Conservation (phyloP, 2,113 vertebrate species). For the Pygoscelis antarcticus region DNA sequence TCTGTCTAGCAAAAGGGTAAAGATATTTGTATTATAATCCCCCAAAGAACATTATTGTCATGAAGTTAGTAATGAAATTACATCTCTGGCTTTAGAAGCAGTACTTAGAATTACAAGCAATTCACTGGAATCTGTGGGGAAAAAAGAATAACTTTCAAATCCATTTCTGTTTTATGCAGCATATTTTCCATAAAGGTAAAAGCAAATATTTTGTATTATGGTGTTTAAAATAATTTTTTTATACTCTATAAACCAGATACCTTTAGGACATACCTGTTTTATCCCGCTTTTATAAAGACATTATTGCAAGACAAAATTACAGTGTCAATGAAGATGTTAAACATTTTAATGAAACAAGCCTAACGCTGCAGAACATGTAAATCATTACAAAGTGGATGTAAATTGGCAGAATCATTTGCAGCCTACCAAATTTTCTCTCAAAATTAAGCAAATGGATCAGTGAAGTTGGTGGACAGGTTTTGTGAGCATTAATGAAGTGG, state of each 20-base stretch:
- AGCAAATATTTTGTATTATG: neutral
- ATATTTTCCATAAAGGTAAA: neutral
- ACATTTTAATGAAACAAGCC: neutral
- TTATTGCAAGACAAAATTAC: neutral
- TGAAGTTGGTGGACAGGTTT: neutral
- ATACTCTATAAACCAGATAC: neutral
- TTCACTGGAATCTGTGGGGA: neutral
- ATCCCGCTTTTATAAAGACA: neutral
- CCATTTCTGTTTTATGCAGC: neutral
- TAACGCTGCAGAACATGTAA: neutral
- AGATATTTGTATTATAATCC: neutral
- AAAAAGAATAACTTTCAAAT: neutral
- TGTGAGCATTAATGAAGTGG: neutral
- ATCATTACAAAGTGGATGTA: neutral
- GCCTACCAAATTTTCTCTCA: neutral
- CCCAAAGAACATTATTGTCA: neutral
- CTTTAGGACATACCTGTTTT: neutral
- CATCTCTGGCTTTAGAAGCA: neutral
- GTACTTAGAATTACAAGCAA: neutral
- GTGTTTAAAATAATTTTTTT: neutral
- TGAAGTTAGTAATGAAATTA: neutral
- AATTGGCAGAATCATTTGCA: neutral
- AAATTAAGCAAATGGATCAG: neutral
- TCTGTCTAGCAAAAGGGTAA: neutral
- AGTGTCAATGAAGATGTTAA: neutral